These are phyloP conservation scores for Ariolimax columbianus DNA, from an alignment of 2,888 invertebrate genomes.

Conservation along the genomic window DNA sequence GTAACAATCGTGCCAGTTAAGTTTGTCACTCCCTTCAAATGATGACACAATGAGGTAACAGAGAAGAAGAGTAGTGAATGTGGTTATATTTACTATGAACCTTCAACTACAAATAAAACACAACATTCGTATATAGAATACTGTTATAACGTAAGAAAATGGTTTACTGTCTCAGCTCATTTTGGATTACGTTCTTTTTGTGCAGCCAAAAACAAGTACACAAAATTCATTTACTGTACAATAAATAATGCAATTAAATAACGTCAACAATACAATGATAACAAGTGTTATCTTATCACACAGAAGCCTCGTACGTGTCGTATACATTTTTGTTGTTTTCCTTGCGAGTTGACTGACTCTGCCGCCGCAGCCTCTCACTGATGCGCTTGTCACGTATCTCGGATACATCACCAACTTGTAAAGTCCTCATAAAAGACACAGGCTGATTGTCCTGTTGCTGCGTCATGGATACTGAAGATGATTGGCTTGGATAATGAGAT, in stretches of 20 bases:
- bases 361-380: slow-evolving; percentile 59
- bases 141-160: background rate
- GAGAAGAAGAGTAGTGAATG: too few species aligned
- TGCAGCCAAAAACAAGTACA: background rate
- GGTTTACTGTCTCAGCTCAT: too few species aligned
- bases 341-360: slow-evolving; percentile 57
- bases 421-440: slow-evolving; percentile 78
- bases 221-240: background rate
- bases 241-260: background rate
- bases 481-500: slow-evolving; percentile 36
- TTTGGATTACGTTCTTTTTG: background rate
- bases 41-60: too few species aligned
- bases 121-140: background rate
- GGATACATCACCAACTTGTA: slow-evolving; percentile 77
- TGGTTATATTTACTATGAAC: too few species aligned
- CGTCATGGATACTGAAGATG: slow-evolving; percentile 42
- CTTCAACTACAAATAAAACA: too few species aligned
- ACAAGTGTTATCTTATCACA: slow-evolving; percentile 54
- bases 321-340: slow-evolving; percentile 64
- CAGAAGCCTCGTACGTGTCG: slow-evolving; percentile 74
- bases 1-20: too few species aligned
- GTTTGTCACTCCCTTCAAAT: too few species aligned
- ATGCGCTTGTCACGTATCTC: slow-evolving; percentile 53
- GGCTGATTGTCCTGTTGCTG: slow-evolving; percentile 64
- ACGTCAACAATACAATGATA: slow-evolving; percentile 1